Conservation (phyloP, 1,140 invertebrate genomes). For the Brachionus rotundiformis region DNA sequence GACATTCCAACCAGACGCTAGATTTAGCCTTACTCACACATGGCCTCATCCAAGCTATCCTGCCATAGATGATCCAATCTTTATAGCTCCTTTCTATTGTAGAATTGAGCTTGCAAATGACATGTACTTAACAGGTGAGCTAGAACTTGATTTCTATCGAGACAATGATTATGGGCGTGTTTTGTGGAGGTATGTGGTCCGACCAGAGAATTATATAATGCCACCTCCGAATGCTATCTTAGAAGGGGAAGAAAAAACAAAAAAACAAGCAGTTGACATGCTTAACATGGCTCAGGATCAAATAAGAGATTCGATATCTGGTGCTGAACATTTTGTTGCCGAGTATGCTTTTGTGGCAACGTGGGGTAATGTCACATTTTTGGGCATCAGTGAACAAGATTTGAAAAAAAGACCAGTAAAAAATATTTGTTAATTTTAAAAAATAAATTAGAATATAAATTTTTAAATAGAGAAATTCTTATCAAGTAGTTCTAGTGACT, state of each 20-base stretch:
- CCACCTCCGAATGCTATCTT: constrained; percentile 25
- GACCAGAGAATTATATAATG: constrained; percentile 43
- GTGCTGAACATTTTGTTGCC: constrained; percentile 80
- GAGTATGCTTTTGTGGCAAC: constrained; percentile 87
- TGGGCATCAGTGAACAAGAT: constrained; percentile 64
- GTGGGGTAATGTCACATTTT: constrained; percentile 91
- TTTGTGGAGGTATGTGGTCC: constrained; percentile 1
- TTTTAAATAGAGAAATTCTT: constrained; percentile 78
- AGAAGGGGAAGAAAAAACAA: constrained; percentile 38
- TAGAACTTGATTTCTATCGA: constrained; percentile 13
- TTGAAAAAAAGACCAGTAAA: constrained; percentile 70
- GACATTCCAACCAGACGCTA: constrained; percentile 33
- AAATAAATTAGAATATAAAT: background rate
- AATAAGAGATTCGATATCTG: constrained; percentile 59
- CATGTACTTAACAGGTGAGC: constrained; percentile 22
- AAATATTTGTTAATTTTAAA: background rate
- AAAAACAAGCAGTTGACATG: constrained; percentile 51
- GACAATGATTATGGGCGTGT: constrained; percentile 46
- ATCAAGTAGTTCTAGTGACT: constrained; percentile 86
- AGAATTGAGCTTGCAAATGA: constrained; percentile 50
- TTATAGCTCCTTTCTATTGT: constrained; percentile 44
- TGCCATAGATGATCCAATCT: constrained; percentile 46
- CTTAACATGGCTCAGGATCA: constrained; percentile 52
- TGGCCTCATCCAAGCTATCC: constrained; percentile 52
- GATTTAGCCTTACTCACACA: constrained; percentile 25